These are phyloP conservation scores for Oligia strigilis DNA, from an alignment of 2,888 invertebrate genomes.

Conservation along the genomic window DNA sequence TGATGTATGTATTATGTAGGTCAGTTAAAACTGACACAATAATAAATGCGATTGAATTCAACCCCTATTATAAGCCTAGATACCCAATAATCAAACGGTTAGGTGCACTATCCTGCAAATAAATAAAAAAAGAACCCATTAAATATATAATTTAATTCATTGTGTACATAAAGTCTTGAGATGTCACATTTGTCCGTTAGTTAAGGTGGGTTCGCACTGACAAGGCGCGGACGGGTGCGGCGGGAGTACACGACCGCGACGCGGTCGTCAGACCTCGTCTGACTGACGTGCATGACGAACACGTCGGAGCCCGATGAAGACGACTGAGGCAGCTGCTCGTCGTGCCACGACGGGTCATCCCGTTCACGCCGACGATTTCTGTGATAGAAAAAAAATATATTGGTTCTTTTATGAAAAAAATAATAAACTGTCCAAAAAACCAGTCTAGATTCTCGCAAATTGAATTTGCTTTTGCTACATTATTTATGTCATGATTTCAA, in stretches of 20 bases:
- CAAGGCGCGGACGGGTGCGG: slow-evolving; percentile 76
- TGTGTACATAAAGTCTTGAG: slow-evolving; percentile 33
- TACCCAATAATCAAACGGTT: not conserved
- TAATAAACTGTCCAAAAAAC: not conserved
- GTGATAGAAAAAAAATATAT: slow-evolving; percentile 26
- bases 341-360: slow-evolving; percentile 80
- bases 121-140: slow-evolving; percentile 15
- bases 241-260: slow-evolving; percentile 49
- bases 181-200: slow-evolving; percentile 52
- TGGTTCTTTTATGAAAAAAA: not conserved
- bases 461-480: not conserved
- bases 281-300: slow-evolving; percentile 78
- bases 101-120: not conserved
- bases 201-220: slow-evolving; percentile 81
- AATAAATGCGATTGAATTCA: not conserved
- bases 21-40: not conserved
- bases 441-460: not conserved
- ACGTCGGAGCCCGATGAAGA: slow-evolving; percentile 78
- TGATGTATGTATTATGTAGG: not conserved
- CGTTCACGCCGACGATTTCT: slow-evolving; percentile 84
- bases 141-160: slow-evolving; percentile 37
- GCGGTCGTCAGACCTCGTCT: slow-evolving; percentile 67
- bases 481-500: not conserved
- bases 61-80: too few relatives aligned
- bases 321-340: slow-evolving; percentile 80